Evolutionary conservation across 2,113 vertebrate genomes (phyloP).

Genomic region (Hylia prasina): DNA sequence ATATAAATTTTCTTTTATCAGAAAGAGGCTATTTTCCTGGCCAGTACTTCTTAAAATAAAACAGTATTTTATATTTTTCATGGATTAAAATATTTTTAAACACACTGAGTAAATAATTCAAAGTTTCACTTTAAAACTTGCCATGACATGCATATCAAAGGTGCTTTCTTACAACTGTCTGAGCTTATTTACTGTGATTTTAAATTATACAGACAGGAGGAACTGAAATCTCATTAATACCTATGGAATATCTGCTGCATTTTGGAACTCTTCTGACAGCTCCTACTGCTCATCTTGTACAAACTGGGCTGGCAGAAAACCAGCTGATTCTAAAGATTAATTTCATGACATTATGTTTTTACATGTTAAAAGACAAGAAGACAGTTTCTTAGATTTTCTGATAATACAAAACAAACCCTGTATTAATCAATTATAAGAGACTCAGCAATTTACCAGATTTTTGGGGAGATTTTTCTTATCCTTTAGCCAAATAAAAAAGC

Average conservation of each 20-base stretch:
- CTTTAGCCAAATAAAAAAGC: not conserved
- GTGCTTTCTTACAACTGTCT: not conserved
- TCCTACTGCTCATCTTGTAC: not conserved
- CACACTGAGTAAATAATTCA: not conserved
- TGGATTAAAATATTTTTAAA: not conserved
- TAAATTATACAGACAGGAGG: not conserved
- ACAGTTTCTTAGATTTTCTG: not conserved
- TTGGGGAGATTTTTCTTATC: not conserved
- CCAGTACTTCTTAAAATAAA: not conserved
- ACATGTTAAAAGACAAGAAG: not conserved
- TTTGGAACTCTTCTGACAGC: not conserved
- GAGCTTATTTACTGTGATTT: slow-evolving; percentile 6
- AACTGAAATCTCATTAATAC: not conserved
- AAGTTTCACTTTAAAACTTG: not conserved
- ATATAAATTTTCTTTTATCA: not conserved
- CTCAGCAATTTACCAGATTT: not conserved
- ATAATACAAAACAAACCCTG: not conserved
- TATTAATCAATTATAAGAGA: not conserved
- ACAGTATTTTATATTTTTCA: not conserved
- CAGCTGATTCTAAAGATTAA: not conserved
- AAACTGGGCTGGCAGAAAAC: not conserved
- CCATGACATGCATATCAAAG: not conserved
- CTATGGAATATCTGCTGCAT: not conserved
- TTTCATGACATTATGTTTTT: not conserved
- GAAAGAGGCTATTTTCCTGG: not conserved